Conservation (phyloP, 2,888 invertebrate species). For the Machimus atricapillus region DNA sequence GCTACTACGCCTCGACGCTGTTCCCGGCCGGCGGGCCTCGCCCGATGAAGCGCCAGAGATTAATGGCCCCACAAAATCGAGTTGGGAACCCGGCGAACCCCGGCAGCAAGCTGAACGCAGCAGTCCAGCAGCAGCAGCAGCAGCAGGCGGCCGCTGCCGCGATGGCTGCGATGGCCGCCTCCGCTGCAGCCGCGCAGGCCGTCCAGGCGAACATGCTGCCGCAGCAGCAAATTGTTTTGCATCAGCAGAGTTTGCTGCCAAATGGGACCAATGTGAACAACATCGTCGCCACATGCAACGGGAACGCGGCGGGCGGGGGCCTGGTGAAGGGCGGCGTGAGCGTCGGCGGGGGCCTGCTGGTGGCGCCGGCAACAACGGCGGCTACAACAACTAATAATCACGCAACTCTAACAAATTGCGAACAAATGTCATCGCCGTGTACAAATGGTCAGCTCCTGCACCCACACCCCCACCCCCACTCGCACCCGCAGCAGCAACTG, state of each 20-base stretch:
- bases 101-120: slow-evolving; percentile 55
- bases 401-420: slow-evolving; percentile 47
- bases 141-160: slow-evolving; percentile 55
- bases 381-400: slow-evolving; percentile 41
- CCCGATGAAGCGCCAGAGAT: slow-evolving; percentile 62
- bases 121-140: slow-evolving; percentile 55
- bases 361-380: slow-evolving; percentile 26
- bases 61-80: slow-evolving; percentile 58
- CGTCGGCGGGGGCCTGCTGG: background rate
- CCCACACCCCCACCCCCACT: slow-evolving; percentile 48
- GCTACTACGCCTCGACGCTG: slow-evolving; percentile 61
- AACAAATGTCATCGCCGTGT: slow-evolving; percentile 51
- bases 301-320: slow-evolving; percentile 53
- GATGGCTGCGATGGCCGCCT: slow-evolving; percentile 51
- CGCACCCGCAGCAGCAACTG: slow-evolving; percentile 54
- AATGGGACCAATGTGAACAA: slow-evolving; percentile 55
- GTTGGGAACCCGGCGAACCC: slow-evolving; percentile 52
- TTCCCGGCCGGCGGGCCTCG: slow-evolving; percentile 58
- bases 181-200: slow-evolving; percentile 50
- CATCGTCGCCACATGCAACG: slow-evolving; percentile 52
- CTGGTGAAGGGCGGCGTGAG: slow-evolving; percentile 47
- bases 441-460: slow-evolving; percentile 49
- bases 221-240: slow-evolving; percentile 54
- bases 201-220: slow-evolving; percentile 49
- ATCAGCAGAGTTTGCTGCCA: slow-evolving; percentile 49